Evolutionary conservation across 2,797 vertebrate genomes (phyloP).

Genomic region (Phalanger gymnotis): DNA sequence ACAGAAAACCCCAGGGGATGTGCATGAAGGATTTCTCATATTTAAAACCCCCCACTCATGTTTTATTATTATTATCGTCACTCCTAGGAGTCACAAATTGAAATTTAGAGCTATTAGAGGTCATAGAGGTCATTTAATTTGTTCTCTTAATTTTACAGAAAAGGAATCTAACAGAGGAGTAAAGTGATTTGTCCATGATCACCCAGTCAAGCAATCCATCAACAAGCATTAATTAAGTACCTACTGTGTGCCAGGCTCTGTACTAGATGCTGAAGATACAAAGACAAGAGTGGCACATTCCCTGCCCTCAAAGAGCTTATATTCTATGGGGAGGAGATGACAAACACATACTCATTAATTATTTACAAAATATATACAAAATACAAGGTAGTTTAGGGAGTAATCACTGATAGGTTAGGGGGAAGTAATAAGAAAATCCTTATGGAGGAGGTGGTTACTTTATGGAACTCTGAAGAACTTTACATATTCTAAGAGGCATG

Average conservation of each 20-base stretch:
- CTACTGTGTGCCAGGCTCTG: background rate
- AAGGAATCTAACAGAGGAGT: background rate
- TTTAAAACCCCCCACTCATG: background rate
- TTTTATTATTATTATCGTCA: slow-evolving; percentile 45
- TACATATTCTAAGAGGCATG: background rate
- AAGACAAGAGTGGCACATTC: background rate
- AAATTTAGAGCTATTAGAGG: background rate
- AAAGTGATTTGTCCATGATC: background rate
- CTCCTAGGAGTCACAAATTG: background rate
- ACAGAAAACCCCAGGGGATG: slow-evolving; percentile 11
- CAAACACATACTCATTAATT: background rate
- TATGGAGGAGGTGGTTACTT: background rate
- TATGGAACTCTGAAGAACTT: background rate
- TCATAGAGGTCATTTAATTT: background rate
- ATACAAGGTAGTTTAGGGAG: background rate
- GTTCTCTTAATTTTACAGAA: background rate
- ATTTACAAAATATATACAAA: background rate
- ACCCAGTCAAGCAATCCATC: background rate
- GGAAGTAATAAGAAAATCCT: background rate
- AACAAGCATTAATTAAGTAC: background rate
- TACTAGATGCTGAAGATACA: background rate
- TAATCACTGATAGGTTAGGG: background rate
- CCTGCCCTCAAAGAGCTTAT: background rate
- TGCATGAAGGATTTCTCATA: slow-evolving; percentile 18
- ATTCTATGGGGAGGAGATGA: background rate